Evolutionary conservation across 1,140 invertebrate genomes (phyloP).

Genomic region (Drepana arcuata): DNA sequence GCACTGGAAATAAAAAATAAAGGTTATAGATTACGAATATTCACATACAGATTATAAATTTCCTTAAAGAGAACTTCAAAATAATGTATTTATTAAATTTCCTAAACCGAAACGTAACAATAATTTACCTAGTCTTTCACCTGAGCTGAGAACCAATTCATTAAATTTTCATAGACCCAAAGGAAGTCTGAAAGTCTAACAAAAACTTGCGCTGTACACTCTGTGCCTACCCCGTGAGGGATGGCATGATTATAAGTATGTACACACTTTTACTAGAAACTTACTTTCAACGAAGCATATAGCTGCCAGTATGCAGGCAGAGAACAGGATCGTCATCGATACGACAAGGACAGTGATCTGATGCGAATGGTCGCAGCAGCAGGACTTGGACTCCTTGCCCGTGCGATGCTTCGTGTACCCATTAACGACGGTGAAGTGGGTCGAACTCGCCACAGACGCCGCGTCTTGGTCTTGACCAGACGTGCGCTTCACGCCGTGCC

Average conservation of each 20-base stretch:
- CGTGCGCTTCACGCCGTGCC: constrained; percentile 62
- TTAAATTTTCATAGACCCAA: no score
- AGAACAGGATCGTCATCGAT: constrained; percentile 84
- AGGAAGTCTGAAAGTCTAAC: no score
- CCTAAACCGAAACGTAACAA: no score
- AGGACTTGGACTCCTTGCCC: constrained; percentile 68
- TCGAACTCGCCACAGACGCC: constrained; percentile 85
- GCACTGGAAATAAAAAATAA: constrained; percentile 45
- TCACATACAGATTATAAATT: no score
- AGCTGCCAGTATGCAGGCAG: constrained; percentile 82
- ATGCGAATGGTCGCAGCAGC: constrained; percentile 81
- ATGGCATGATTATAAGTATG: no score
- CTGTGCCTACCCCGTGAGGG: no score
- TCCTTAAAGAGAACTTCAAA: no score
- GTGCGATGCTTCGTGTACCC: constrained; percentile 77
- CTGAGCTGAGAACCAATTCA: no score
- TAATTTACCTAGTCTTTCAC: no score
- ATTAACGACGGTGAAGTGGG: constrained; percentile 88
- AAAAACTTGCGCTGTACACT: no score
- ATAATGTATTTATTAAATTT: no score
- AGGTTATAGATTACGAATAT: constrained; percentile 4
- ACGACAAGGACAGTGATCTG: constrained; percentile 85
- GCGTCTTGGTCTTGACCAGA: constrained; percentile 72
- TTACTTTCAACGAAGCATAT: constrained; percentile 80
- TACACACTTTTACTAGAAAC: constrained; percentile 39